These are phyloP conservation scores for Mus caroli DNA, from an alignment of 2,797 vertebrate species.

Conservation along the genomic window DNA sequence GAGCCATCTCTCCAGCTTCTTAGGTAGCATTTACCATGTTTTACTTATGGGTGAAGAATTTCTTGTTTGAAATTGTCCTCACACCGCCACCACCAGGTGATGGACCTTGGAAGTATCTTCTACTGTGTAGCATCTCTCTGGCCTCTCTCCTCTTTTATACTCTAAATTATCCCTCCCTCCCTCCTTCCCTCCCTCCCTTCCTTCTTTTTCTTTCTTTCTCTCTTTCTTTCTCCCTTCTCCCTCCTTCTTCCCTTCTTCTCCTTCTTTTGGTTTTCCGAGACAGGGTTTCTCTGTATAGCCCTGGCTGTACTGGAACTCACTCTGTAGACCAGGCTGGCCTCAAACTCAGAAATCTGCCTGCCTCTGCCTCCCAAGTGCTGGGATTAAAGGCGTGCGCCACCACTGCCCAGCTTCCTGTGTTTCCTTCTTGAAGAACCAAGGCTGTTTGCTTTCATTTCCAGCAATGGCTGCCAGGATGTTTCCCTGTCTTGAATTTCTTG, in stretches of 20 bases:
- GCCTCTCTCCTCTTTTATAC: background rate
- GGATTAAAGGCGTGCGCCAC: too few relatives aligned
- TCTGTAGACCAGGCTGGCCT: too few relatives aligned
- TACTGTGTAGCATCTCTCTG: background rate
- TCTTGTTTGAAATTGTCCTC: background rate
- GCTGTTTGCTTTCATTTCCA: constrained; percentile 15
- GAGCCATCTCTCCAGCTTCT: background rate
- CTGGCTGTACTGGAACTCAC: too few relatives aligned
- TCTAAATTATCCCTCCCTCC: background rate
- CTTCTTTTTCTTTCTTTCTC: too few relatives aligned
- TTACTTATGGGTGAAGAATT: constrained; percentile 5
- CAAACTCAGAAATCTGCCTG: too few relatives aligned
- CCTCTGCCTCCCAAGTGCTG: too few relatives aligned
- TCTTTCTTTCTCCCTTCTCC: too few relatives aligned
- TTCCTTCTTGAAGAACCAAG: background rate
- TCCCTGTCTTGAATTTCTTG: background rate
- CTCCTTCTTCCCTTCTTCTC: too few relatives aligned
- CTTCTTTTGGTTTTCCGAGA: too few relatives aligned
- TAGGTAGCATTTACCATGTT: background rate
- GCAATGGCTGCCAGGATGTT: background rate
- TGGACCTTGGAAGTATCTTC: background rate
- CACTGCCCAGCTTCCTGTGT: background rate
- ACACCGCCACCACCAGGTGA: background rate
- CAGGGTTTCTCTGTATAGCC: too few relatives aligned
- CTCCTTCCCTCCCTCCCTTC: too few relatives aligned